Evolutionary conservation across 2,888 invertebrate species (phyloP).

Genomic region (Drosophila prostipennis): DNA sequence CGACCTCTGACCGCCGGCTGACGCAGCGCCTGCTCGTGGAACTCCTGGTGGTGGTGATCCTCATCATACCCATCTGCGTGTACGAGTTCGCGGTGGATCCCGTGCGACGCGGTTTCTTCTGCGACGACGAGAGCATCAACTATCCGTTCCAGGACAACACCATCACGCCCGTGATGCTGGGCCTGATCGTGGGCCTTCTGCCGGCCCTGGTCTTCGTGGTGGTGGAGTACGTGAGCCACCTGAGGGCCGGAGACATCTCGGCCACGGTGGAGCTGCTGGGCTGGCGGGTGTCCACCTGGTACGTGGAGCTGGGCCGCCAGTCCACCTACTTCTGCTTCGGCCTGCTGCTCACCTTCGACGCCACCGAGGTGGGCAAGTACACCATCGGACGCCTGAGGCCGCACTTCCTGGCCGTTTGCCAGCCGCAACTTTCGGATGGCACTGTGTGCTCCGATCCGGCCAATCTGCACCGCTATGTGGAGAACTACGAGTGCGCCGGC

Average conservation of each 20-base stretch:
- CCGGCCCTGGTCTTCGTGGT: conserved; percentile 56
- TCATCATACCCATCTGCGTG: conserved; percentile 69
- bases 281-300: conserved; percentile 63
- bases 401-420: conserved; percentile 87
- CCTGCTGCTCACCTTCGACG: conserved; percentile 70
- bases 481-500: conserved; percentile 88
- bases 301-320: conserved; percentile 60
- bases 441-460: conserved; percentile 86
- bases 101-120: conserved; percentile 77
- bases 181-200: conserved; percentile 52
- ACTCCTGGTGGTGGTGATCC: conserved; percentile 64
- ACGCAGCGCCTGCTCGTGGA: conserved; percentile 65
- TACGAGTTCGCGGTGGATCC: conserved; percentile 77
- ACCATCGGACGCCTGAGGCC: conserved; percentile 78
- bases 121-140: conserved; percentile 75
- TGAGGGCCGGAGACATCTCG: conserved; percentile 47
- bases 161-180: conserved; percentile 63
- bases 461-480: conserved; percentile 89
- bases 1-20: conserved; percentile 48
- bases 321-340: conserved; percentile 67
- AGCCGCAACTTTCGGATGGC: conserved; percentile 87
- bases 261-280: conserved; percentile 53
- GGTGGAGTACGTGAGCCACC: conserved; percentile 68
- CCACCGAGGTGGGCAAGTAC: conserved; percentile 81
- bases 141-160: conserved; percentile 77